Conservation (phyloP, 2,797 vertebrate genomes). For the Siniperca obscura region DNA sequence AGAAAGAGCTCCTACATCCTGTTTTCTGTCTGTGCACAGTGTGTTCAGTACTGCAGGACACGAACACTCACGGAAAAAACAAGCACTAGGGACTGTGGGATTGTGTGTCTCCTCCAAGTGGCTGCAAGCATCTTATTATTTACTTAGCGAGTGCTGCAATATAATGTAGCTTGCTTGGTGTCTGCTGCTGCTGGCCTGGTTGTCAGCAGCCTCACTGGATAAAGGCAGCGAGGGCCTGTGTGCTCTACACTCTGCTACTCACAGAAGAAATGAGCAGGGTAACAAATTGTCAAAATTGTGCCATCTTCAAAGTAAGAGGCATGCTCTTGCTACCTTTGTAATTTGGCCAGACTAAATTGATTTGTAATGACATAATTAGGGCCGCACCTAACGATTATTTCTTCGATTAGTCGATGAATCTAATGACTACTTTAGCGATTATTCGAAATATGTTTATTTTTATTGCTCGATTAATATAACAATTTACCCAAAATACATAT, state of each 20-base stretch:
- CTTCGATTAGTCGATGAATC: too few species aligned
- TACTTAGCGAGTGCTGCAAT: constrained; percentile 17
- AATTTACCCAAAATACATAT: too few species aligned
- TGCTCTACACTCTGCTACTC: constrained; percentile 21
- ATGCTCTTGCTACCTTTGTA: not conserved
- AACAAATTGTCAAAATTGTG: constrained; percentile 26
- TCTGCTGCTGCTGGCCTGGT: constrained; percentile 23
- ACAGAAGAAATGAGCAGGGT: constrained; percentile 42
- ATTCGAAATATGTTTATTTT: too few species aligned
- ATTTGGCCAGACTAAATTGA: constrained; percentile 16
- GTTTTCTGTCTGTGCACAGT: constrained; percentile 44
- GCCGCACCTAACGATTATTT: too few species aligned
- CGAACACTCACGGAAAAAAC: constrained; percentile 38
- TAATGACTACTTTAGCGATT: too few species aligned
- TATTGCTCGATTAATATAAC: too few species aligned
- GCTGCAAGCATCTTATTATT: constrained; percentile 57
- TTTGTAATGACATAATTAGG: constrained; percentile 14
- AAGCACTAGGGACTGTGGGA: constrained; percentile 36
- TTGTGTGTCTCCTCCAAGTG: constrained; percentile 53
- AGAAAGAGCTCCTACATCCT: constrained; percentile 50
- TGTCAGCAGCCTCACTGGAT: constrained; percentile 43
- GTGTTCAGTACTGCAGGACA: constrained; percentile 35
- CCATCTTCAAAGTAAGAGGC: constrained; percentile 20
- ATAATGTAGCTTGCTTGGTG: constrained; percentile 14
- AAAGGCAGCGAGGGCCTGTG: constrained; percentile 19